phyloP scores from a whole-genome alignment of 1,140 invertebrate species.

The Hyposmocoma kahamanoa region DNA sequence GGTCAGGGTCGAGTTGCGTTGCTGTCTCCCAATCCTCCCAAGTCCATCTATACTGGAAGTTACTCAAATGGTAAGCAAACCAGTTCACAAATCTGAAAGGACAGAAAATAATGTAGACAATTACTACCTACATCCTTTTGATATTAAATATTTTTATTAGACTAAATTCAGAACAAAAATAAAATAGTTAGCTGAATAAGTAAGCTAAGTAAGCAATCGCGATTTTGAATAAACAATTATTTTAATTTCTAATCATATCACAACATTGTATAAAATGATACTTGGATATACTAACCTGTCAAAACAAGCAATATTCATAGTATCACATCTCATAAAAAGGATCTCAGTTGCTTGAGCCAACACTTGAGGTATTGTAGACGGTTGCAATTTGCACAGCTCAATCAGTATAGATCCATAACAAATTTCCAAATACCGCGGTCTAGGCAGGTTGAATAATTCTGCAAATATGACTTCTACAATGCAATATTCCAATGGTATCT shows the following conservation, averaged over 20 bases:
- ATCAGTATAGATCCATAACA: slow-evolving; percentile 97
- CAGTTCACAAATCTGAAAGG: slow-evolving; percentile 90
- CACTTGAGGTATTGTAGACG: slow-evolving; percentile 97
- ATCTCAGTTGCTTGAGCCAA: slow-evolving; percentile 98
- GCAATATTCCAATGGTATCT: slow-evolving; percentile 98
- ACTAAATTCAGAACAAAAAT: too few relatives aligned
- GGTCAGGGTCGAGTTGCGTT: slow-evolving; percentile 88
- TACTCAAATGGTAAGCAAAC: slow-evolving; percentile 99
- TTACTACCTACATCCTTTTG: too few relatives aligned
- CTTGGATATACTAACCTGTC: slow-evolving; percentile 81
- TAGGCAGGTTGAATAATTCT: slow-evolving; percentile 95
- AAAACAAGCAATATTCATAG: slow-evolving; percentile 97
- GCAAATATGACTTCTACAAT: slow-evolving; percentile 98
- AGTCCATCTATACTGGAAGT: slow-evolving; percentile 99
- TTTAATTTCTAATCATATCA: too few relatives aligned
- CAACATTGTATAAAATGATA: too few relatives aligned
- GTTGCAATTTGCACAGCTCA: slow-evolving; percentile 97
- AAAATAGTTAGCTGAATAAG: too few relatives aligned
- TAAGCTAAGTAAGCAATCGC: too few relatives aligned
- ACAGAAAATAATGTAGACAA: slow-evolving; percentile 8
- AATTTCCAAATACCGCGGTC: slow-evolving; percentile 91
- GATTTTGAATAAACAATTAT: too few relatives aligned
- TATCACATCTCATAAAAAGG: slow-evolving; percentile 95
- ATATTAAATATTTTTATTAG: too few relatives aligned
- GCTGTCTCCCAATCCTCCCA: slow-evolving; percentile 97